phyloP scores from a whole-genome alignment of 2,888 invertebrate species.

The Chydorus sphaericus region DNA sequence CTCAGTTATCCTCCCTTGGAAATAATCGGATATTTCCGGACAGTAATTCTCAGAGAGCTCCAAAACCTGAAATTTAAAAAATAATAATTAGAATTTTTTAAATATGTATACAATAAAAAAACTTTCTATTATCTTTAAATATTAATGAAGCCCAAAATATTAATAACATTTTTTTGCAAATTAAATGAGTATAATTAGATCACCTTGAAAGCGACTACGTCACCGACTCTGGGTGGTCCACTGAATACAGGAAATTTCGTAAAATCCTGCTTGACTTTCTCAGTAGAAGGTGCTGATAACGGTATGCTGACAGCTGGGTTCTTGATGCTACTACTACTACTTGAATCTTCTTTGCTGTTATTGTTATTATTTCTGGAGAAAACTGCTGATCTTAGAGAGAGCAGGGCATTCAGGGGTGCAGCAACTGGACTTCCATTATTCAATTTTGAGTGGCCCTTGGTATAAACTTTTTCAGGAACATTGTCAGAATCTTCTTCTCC shows the following conservation, averaged over 20 bases:
- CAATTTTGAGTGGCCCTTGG: background rate
- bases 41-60: background rate
- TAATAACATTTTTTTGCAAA: background rate
- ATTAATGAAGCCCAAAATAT: no score
- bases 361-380: background rate
- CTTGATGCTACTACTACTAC: background rate
- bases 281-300: background rate
- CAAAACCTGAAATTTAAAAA: background rate
- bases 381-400: background rate
- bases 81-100: background rate
- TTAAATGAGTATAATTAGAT: background rate
- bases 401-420: background rate
- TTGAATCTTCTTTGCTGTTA: background rate
- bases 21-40: background rate
- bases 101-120: no score
- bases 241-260: background rate
- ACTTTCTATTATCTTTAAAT: no score
- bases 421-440: background rate
- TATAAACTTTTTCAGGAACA: background rate
- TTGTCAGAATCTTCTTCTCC: background rate
- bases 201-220: conserved; percentile 8
- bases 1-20: background rate
- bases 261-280: background rate
- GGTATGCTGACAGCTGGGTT: no score
- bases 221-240: conserved; percentile 1